Evolutionary conservation across 2,888 invertebrate genomes (phyloP).

Genomic region (Ceramica pisi): DNA sequence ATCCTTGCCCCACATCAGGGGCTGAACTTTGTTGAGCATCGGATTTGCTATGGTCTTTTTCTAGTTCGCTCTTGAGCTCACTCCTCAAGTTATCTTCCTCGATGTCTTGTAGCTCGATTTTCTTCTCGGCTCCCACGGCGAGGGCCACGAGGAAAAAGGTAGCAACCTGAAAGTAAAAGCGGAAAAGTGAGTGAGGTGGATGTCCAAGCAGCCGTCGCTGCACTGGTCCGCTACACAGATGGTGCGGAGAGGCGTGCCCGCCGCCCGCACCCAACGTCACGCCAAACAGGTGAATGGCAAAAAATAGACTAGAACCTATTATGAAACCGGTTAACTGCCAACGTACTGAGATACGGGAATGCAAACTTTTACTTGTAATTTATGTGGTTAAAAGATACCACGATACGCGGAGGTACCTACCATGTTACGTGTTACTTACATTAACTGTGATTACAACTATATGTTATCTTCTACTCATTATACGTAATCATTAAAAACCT

Average conservation of each 20-base stretch:
- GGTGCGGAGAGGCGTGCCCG: conserved; percentile 74
- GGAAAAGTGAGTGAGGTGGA: conserved; percentile 74
- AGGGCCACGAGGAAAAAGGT: conserved; percentile 78
- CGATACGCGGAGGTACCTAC: conserved; percentile 61
- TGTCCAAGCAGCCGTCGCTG: conserved; percentile 71
- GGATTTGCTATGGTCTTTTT: conserved; percentile 76
- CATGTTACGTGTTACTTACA: conserved; percentile 73
- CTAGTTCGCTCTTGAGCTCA: conserved; percentile 91
- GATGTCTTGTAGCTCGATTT: conserved; percentile 94
- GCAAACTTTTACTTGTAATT: conserved; percentile 88
- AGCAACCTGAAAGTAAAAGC: conserved; percentile 87
- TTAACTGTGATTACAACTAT: conserved; percentile 59
- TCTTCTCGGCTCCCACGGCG: conserved; percentile 89
- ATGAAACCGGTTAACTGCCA: conserved; percentile 83
- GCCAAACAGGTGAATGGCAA: conserved; percentile 86
- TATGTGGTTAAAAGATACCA: conserved; percentile 82
- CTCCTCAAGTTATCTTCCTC: conserved; percentile 93
- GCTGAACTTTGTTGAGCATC: conserved; percentile 70
- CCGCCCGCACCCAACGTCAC: conserved; percentile 69
- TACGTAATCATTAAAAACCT: too few relatives aligned
- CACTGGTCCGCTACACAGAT: conserved; percentile 74
- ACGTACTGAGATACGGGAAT: conserved; percentile 80
- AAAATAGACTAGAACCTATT: conserved; percentile 85
- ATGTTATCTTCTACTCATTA: conserved; percentile 38
- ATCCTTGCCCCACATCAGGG: conserved; percentile 64